phyloP scores from a whole-genome alignment of 2,797 vertebrate genomes.

The Myoxocephalus aenaeus region DNA sequence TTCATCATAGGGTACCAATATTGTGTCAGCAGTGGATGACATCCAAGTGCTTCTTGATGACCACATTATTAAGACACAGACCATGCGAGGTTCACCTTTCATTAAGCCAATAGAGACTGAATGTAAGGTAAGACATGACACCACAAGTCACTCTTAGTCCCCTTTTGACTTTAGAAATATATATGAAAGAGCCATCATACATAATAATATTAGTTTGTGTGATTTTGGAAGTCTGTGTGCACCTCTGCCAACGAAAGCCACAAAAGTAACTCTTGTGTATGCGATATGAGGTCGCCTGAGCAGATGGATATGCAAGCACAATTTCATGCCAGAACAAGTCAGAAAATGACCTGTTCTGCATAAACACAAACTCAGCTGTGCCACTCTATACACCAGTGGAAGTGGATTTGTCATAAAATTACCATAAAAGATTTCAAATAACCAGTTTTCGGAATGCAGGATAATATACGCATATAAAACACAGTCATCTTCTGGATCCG shows the following conservation, averaged over 20 bases:
- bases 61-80: slow-evolving; percentile 93
- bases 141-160: not conserved
- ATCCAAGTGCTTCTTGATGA: slow-evolving; percentile 93
- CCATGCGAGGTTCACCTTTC: slow-evolving; percentile 92
- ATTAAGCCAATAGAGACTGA: slow-evolving; percentile 91
- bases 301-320: slow-evolving; percentile 12
- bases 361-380: slow-evolving; percentile 21
- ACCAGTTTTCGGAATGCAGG: not conserved
- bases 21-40: slow-evolving; percentile 91
- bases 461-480: not conserved
- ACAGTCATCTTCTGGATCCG: slow-evolving; percentile 1
- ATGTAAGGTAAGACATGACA: slow-evolving; percentile 85
- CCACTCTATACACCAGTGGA: slow-evolving; percentile 4
- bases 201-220: slow-evolving; percentile 2
- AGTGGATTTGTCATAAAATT: slow-evolving; percentile 8
- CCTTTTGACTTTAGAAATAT: not conserved
- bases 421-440: slow-evolving; percentile 1
- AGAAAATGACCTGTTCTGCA: slow-evolving; percentile 26
- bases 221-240: not conserved
- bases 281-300: not conserved
- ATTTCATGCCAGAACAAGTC: slow-evolving; percentile 26
- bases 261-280: slow-evolving; percentile 1
- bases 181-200: not conserved
- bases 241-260: not conserved
- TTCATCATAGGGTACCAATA: slow-evolving; percentile 84